These are phyloP conservation scores for Epinotia demarniana DNA, from an alignment of 2,888 invertebrate genomes.

Conservation along the genomic window DNA sequence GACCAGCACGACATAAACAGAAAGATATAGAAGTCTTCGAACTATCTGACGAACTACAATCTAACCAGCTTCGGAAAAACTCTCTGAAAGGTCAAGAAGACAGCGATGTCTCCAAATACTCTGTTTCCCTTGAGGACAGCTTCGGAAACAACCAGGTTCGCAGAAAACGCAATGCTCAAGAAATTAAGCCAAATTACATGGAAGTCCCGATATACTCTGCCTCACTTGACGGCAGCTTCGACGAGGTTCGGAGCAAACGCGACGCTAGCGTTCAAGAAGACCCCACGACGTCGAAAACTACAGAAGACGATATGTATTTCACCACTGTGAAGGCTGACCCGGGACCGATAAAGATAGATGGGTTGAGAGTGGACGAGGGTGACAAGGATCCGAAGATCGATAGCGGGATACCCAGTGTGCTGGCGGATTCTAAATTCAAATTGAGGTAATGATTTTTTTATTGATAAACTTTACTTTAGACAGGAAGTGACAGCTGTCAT, in stretches of 20 bases:
- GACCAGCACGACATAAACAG: background rate
- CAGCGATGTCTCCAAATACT: background rate
- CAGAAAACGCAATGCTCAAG: constrained; percentile 4
- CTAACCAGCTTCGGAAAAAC: constrained; percentile 1
- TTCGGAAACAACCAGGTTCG: background rate
- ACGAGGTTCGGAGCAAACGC: constrained; percentile 12
- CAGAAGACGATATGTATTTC: background rate
- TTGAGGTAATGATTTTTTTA: constrained; percentile 68
- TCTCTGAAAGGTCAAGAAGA: background rate
- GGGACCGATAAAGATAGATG: constrained; percentile 71
- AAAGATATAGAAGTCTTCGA: constrained; percentile 26
- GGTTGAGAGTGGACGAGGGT: constrained; percentile 83
- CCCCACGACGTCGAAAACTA: background rate
- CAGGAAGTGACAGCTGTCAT: too few relatives aligned
- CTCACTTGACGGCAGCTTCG: background rate
- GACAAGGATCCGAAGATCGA: constrained; percentile 62
- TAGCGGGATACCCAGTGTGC: constrained; percentile 87
- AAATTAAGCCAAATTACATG: background rate
- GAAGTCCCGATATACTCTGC: background rate
- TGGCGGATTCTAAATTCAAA: constrained; percentile 84
- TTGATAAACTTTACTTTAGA: background rate
- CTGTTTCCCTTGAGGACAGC: background rate
- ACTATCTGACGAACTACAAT: background rate
- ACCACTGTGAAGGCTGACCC: constrained; percentile 53
- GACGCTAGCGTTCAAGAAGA: background rate